Evolutionary conservation across 2,797 vertebrate genomes (phyloP), one percentile per base, ranked within the genome.

Genomic region (Trichosurus vulpecula): DNA sequence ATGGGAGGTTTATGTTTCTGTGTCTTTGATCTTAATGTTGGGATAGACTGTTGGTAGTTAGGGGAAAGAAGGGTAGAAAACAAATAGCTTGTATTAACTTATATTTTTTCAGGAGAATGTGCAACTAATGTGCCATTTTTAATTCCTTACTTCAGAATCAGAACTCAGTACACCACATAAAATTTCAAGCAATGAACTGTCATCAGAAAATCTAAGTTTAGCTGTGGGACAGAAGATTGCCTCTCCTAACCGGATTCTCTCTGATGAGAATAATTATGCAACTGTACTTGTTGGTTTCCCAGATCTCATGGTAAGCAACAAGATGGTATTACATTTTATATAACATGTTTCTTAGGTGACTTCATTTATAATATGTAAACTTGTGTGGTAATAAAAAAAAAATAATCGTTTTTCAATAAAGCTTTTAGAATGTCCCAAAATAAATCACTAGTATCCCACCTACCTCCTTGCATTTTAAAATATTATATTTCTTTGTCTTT

Each of bases 151-250:
- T 98, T 96, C 97, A 99, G 99, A 97, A 0, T 98, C 99, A 90
- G 98, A 99, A 57, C 54, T 55, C 74, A 98, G 96, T 29, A 92
- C 97, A 52, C 99, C 99, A 0, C 99, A 99, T 97, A 99, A 98
- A 94, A 96, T 99, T 97, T 99, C 99, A 57, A 99, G 98, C 97
- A 99, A 99, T 96, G 99, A 99, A 95, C 98, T 99, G 0, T 99
- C 99, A 97, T 98, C 99, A 53, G 99, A 99, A 98, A 99, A 99
- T 98, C 99, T 99, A 95, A 99, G 99, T 81, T 98, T 98, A 16
- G 99, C 99, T 92, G 98, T 99, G 96, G 99, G 99, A 97, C 99
- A 99, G 98, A 99, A 99, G 98, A 99, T 99, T 10, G 98, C 98
- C 91, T 99, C 99, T 51, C 99, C 99, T 2, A 99, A 99, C 98